Percentiles rank a stretch among this genome's conserved stretches.
Conservation (phyloP, 2,797 vertebrate species). For the Hylomyscus alleni region DNA sequence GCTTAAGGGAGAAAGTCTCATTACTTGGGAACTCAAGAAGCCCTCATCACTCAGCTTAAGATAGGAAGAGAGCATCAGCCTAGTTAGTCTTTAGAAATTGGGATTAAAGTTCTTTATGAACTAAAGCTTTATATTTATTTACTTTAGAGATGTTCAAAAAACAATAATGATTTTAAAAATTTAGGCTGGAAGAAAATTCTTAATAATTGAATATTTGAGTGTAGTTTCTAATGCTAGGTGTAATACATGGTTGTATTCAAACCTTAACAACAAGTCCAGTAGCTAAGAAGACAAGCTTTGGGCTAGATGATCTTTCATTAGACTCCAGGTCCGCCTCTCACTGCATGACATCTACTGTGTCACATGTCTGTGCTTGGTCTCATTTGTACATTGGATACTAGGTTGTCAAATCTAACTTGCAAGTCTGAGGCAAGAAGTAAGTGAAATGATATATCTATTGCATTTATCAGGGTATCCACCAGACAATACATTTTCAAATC, state of each 20-base stretch:
- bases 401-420: neutral
- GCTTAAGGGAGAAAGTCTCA: conserved; percentile 3
- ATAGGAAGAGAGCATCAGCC: neutral
- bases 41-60: neutral
- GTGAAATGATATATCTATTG: neutral
- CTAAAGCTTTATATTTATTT: conserved; percentile 21
- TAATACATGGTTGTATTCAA: neutral
- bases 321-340: neutral
- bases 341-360: neutral
- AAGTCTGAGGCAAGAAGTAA: neutral
- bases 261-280: neutral
- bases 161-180: neutral
- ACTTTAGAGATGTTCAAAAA: neutral
- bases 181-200: neutral
- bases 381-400: neutral
- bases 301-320: neutral
- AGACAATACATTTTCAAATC: neutral
- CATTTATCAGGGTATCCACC: neutral
- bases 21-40: neutral
- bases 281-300: neutral
- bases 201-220: neutral
- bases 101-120: neutral
- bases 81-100: neutral
- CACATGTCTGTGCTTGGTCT: neutral
- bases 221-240: neutral